phyloP scores from a whole-genome alignment of 1,140 invertebrate genomes.

The Asbolus verrucosus region DNA sequence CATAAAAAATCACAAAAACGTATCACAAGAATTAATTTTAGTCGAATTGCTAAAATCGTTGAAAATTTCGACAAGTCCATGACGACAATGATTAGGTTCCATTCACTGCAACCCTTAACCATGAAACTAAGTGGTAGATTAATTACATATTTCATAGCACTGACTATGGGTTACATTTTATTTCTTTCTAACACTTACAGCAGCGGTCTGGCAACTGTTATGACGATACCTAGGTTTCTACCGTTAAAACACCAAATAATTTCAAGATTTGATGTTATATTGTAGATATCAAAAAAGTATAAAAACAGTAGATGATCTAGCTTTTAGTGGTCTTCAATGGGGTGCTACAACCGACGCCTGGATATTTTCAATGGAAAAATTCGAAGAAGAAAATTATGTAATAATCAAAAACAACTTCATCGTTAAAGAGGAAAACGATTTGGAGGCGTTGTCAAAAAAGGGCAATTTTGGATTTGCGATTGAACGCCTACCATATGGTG shows the following conservation, averaged over 20 bases:
- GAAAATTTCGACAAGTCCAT: not conserved
- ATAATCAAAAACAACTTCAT: slow-evolving; percentile 66
- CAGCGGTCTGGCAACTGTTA: slow-evolving; percentile 67
- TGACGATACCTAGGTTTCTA: slow-evolving; percentile 70
- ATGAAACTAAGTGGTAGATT: slow-evolving; percentile 10
- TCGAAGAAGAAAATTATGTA: slow-evolving; percentile 63
- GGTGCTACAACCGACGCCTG: slow-evolving; percentile 70
- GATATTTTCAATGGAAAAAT: slow-evolving; percentile 65
- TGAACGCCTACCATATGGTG: slow-evolving; percentile 66
- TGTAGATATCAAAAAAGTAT: slow-evolving; percentile 65
- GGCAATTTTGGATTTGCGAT: slow-evolving; percentile 67
- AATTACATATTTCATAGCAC: slow-evolving; percentile 23
- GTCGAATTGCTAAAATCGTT: too few relatives aligned
- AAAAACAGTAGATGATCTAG: slow-evolving; percentile 67
- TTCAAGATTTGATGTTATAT: not conserved
- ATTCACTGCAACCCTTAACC: slow-evolving; percentile 1
- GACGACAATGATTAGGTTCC: not conserved
- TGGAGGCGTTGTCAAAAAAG: slow-evolving; percentile 64
- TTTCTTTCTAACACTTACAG: slow-evolving; percentile 67
- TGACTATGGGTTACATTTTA: slow-evolving; percentile 66
- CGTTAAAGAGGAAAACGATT: slow-evolving; percentile 63
- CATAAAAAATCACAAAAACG: too few relatives aligned
- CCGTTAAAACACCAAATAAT: too few relatives aligned
- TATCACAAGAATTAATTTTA: too few relatives aligned
- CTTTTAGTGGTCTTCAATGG: slow-evolving; percentile 67